Evolutionary conservation across 2,797 vertebrate genomes (phyloP).

Genomic region (Pristis pectinata): DNA sequence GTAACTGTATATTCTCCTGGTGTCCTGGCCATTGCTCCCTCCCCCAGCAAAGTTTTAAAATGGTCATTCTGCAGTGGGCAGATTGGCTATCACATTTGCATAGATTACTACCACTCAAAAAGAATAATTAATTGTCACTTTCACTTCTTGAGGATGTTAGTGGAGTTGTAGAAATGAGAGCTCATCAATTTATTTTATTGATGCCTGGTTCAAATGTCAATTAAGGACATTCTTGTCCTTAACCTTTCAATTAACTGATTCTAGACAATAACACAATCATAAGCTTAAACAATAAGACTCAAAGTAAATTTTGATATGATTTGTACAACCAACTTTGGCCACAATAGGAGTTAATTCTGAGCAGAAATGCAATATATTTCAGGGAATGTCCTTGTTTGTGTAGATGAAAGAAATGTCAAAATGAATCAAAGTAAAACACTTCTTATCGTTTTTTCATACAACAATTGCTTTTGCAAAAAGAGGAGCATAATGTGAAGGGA

Average conservation of each 20-base stretch:
- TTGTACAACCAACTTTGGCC: neutral
- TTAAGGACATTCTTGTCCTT: neutral
- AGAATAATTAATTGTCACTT: neutral
- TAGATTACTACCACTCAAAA: neutral
- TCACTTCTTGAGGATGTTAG: neutral
- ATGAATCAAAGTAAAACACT: neutral
- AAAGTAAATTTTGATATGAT: neutral
- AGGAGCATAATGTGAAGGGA: conserved; percentile 45
- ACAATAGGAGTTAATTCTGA: neutral
- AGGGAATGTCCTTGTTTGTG: neutral
- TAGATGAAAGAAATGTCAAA: neutral
- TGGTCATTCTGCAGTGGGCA: neutral
- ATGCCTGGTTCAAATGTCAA: neutral
- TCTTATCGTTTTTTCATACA: conserved; percentile 8
- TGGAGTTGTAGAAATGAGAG: neutral
- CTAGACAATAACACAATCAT: neutral
- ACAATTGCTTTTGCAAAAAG: neutral
- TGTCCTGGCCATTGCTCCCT: too few relatives aligned
- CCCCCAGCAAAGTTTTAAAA: too few relatives aligned
- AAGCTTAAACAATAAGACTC: neutral
- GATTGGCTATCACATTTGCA: too few relatives aligned
- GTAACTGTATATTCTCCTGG: too few relatives aligned
- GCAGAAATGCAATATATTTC: neutral
- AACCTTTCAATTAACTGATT: neutral
- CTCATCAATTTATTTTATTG: neutral